Percentiles rank a stretch among this genome's conserved stretches.
Conservation (phyloP, 2,113 vertebrate species). For the Cacatua alba region DNA sequence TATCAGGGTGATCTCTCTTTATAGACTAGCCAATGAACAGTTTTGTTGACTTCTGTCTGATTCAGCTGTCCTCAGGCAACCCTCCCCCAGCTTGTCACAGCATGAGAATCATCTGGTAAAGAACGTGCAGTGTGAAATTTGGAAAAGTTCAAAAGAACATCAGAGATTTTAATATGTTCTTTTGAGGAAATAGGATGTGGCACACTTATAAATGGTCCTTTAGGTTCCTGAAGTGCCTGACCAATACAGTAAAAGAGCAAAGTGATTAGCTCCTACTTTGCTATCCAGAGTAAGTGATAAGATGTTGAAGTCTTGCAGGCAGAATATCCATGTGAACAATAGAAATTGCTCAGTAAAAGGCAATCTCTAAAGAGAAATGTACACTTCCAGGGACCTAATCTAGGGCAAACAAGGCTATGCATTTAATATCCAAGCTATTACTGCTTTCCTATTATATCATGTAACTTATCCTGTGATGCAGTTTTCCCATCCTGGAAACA, state of each 20-base stretch:
- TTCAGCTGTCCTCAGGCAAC: background rate
- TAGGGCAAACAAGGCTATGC: background rate
- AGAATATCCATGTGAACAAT: background rate
- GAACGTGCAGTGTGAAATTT: background rate
- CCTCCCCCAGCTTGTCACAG: background rate
- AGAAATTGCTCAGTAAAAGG: background rate
- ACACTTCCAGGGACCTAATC: background rate
- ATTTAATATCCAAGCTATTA: background rate
- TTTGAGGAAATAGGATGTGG: background rate
- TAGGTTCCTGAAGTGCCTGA: background rate
- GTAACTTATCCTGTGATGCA: background rate
- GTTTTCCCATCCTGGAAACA: background rate
- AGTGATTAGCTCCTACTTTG: background rate
- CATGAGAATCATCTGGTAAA: background rate
- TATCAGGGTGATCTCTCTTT: background rate
- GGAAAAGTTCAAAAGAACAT: background rate
- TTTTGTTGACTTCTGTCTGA: background rate
- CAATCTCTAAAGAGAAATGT: background rate
- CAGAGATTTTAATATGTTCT: background rate
- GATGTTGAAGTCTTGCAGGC: background rate
- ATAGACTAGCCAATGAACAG: background rate
- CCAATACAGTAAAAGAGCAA: background rate
- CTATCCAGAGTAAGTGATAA: background rate
- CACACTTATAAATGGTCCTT: background rate
- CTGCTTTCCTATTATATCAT: background rate